Evolutionary conservation across 2,888 invertebrate genomes (phyloP), one percentile per base, ranked within the genome.

Genomic region (Leptinotarsa rubiginosa): DNA sequence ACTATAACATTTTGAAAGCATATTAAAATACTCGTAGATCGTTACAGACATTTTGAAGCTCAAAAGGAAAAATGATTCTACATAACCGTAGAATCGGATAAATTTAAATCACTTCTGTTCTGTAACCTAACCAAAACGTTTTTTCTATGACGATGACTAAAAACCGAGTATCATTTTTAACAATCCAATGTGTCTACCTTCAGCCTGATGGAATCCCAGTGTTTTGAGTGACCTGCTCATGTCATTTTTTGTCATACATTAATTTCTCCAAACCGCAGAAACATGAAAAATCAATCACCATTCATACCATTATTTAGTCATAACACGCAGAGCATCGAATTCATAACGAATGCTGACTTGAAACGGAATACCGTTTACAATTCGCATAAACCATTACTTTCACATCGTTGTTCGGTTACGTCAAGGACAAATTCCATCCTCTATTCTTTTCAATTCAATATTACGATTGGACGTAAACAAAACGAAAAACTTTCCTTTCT

Each of bases 371-470:
- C 70, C 65, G 65, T 71, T 65, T 65, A 65, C 64, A 62, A 62
- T 62, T 62, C 41, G 62, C 62, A 62, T n/a, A 15, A 59, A 41
- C 62, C 64, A 73, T 54, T 73, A 69, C 73, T 73, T 73, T 73
- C 73, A 73, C 73, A 73, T 73, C 73, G 62, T 65, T 68, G 47
- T 52, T 73, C 73, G 68, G 65, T 73, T 73, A 73, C 56, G 69
- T 69, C 69, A 73, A 73, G 73, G 73, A 64, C 73, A 64, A 69
- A 73, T 65, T 65, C 64, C 62, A 62, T 69, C 56, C 56, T 47
- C 56, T 69, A 20, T 47, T 69, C 69, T 56, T 56, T 69, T 69
- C 59, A 47, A 10, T 56, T 16, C 18, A 56, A 41, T 47, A 69
- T 56, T 18, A 56, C 56, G 47, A 47, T 69, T 22, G 20, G 20